Conservation (phyloP, 2,113 vertebrate genomes). For the Carassius auratus region DNA sequence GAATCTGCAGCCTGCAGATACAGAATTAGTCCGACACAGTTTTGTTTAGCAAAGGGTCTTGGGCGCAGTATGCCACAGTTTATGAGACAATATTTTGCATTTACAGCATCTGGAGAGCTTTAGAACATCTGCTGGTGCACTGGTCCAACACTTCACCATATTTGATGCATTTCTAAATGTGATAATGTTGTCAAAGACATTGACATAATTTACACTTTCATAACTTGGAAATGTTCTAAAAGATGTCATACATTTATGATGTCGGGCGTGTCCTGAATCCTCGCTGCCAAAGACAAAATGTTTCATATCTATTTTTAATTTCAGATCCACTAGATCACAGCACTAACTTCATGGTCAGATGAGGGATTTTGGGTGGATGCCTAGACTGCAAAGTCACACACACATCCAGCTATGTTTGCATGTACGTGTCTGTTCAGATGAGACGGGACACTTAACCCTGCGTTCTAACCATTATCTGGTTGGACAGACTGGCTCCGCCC, state of each 20-base stretch:
- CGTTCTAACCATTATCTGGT: neutral
- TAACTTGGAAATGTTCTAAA: neutral
- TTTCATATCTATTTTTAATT: conserved; percentile 1
- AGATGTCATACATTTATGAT: neutral
- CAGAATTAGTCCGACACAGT: neutral
- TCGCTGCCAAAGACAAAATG: neutral
- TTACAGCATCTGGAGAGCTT: conserved; percentile 6
- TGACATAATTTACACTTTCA: neutral
- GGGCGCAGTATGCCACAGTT: neutral
- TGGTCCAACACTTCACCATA: neutral
- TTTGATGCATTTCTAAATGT: conserved; percentile 15
- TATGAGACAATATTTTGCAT: conserved; percentile 9
- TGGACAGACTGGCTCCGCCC: neutral
- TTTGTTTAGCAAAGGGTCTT: conserved; percentile 5
- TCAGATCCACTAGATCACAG: neutral
- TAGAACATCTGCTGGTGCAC: conserved; percentile 10
- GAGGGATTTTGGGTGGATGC: neutral
- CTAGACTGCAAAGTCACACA: neutral
- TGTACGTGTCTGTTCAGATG: neutral
- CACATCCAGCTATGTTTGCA: neutral
- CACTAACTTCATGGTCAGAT: neutral
- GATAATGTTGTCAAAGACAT: neutral
- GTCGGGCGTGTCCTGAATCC: neutral
- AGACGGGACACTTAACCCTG: neutral
- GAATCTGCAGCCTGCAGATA: neutral